A percentile compares a stretch with the other conserved stretches of the same genome.
Conservation (phyloP, 2,888 invertebrate species). For the Neoscelio sp. region DNA sequence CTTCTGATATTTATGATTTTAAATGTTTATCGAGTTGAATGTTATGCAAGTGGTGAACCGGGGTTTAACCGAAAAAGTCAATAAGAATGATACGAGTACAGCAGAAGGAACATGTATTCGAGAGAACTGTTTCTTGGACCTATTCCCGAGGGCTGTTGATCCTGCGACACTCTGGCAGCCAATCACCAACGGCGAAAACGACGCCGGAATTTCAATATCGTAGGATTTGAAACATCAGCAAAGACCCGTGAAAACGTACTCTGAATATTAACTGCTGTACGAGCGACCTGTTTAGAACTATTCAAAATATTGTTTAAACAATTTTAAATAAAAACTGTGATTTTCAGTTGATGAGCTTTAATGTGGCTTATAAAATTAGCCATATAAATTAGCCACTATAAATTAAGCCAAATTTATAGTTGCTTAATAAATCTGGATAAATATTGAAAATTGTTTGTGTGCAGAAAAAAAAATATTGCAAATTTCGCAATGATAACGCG, state of each 20-base stretch:
- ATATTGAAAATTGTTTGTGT: too few species aligned
- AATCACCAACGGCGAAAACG: slow-evolving; percentile 50
- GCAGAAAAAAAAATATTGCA: too few species aligned
- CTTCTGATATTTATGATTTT: not conserved
- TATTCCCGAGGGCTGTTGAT: slow-evolving; percentile 63
- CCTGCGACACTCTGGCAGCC: slow-evolving; percentile 68
- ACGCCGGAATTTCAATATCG: slow-evolving; percentile 61
- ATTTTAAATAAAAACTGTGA: too few species aligned
- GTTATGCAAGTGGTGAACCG: slow-evolving; percentile 19
- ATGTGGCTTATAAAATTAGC: too few species aligned
- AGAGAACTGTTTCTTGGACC: slow-evolving; percentile 50
- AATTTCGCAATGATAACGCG: too few species aligned
- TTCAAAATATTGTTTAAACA: too few species aligned
- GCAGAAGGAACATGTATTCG: slow-evolving; percentile 10
- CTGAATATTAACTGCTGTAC: slow-evolving; percentile 31
- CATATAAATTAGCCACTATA: too few species aligned
- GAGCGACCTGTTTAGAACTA: too few species aligned
- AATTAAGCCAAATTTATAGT: too few species aligned
- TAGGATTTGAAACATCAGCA: slow-evolving; percentile 48
- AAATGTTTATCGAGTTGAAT: slow-evolving; percentile 1
- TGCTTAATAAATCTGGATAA: too few species aligned
- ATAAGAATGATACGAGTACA: slow-evolving; percentile 32
- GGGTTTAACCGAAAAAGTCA: slow-evolving; percentile 39
- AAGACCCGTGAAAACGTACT: slow-evolving; percentile 25
- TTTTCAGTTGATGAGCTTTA: too few species aligned